Percentiles rank a stretch among this genome's conserved stretches.
Conservation (phyloP, 2,113 vertebrate species). For the Hyaena hyaena region DNA sequence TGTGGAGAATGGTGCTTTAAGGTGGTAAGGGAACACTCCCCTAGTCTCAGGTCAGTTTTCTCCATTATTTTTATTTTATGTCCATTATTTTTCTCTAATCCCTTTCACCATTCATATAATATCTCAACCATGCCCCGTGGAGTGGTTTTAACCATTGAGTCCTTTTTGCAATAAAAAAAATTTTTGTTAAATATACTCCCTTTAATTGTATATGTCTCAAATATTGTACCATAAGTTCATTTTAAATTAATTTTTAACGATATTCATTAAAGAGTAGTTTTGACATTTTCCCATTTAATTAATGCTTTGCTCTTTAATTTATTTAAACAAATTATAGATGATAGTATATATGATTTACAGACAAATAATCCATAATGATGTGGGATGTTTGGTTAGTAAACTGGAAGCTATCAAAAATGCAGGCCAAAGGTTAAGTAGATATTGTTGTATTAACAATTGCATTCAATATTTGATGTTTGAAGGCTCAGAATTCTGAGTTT, state of each 20-base stretch:
- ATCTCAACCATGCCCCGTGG: not conserved
- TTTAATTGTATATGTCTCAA: not conserved
- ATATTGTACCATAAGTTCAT: not conserved
- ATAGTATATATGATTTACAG: not conserved
- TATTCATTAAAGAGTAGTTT: not conserved
- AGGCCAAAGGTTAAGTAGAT: not conserved
- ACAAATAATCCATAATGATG: not conserved
- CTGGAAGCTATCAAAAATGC: not conserved
- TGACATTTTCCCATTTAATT: constrained; percentile 13
- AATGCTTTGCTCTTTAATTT: not conserved
- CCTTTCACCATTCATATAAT: not conserved
- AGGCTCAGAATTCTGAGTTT: not conserved
- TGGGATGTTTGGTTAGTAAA: not conserved
- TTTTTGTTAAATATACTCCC: not conserved
- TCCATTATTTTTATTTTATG: not conserved
- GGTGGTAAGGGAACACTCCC: not conserved
- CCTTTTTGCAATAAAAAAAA: not conserved
- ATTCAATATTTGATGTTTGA: not conserved
- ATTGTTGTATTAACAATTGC: not conserved
- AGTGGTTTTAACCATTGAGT: not conserved
- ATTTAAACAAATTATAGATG: not conserved
- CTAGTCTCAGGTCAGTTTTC: not conserved
- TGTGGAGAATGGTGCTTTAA: not conserved
- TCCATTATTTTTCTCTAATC: not conserved
- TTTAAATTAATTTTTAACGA: not conserved